phyloP scores from a whole-genome alignment of 2,113 vertebrate species.

The Dicentrarchus labrax region DNA sequence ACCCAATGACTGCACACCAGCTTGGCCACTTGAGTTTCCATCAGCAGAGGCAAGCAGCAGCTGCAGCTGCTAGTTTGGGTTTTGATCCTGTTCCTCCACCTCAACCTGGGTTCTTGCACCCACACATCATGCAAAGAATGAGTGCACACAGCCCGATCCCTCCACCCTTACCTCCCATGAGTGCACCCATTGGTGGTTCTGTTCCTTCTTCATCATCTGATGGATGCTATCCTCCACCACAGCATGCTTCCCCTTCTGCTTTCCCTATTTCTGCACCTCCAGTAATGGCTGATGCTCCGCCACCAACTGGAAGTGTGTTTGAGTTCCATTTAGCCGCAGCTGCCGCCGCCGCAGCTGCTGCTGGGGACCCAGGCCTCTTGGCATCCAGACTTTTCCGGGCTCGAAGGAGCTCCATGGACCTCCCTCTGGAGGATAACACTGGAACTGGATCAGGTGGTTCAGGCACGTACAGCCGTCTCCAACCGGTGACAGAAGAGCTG shows the following conservation, averaged over 20 bases:
- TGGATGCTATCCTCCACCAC: constrained; percentile 86
- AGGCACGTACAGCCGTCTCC: constrained; percentile 86
- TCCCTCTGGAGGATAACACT: constrained; percentile 87
- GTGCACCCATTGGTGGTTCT: constrained; percentile 31
- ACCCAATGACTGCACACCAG: constrained; percentile 81
- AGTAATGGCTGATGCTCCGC: constrained; percentile 83
- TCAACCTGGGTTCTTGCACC: constrained; percentile 88
- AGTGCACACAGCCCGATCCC: constrained; percentile 73
- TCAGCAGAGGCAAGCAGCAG: constrained; percentile 85
- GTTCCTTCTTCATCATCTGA: constrained; percentile 60
- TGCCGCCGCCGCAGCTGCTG: constrained; percentile 69
- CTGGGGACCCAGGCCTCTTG: constrained; percentile 83
- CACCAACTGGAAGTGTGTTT: constrained; percentile 87
- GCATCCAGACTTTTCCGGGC: constrained; percentile 87
- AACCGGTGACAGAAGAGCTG: constrained; percentile 96
- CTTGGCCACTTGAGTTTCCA: constrained; percentile 81
- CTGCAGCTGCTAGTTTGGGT: constrained; percentile 86
- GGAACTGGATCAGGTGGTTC: constrained; percentile 77
- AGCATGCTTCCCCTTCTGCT: constrained; percentile 82
- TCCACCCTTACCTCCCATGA: constrained; percentile 61
- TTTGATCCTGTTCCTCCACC: constrained; percentile 86
- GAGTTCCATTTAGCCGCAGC: constrained; percentile 92
- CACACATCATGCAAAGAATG: constrained; percentile 79
- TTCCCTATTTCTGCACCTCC: constrained; percentile 93
- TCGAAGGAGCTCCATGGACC: constrained; percentile 91